A percentile compares a stretch with the other conserved stretches of the same genome.
Conservation (phyloP, 2,888 invertebrate species). For the Sarcophaga variegata region DNA sequence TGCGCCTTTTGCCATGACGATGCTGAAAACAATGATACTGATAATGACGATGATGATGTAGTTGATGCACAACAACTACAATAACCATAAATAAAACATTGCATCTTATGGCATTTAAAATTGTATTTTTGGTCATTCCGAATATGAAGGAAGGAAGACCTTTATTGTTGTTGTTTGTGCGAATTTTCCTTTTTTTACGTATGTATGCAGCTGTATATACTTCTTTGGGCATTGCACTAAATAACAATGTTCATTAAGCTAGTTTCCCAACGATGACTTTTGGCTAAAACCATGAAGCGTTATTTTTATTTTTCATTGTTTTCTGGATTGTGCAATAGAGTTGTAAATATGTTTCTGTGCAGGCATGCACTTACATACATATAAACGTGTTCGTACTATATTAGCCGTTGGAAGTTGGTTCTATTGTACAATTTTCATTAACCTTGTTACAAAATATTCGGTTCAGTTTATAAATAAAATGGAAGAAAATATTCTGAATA, state of each 20-base stretch:
- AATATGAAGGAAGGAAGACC: neutral
- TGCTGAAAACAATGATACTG: no score
- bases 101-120: no score
- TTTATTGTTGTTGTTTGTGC: neutral
- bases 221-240: neutral
- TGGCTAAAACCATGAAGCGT: neutral
- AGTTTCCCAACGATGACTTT: slow-evolving; percentile 3
- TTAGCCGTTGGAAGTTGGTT: neutral
- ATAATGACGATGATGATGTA: no score
- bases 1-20: no score
- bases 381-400: neutral
- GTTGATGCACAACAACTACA: no score
- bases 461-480: no score
- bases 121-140: no score
- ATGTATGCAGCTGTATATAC: neutral
- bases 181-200: neutral
- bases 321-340: neutral
- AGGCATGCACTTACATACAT: no score
- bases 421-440: neutral
- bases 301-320: neutral
- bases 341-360: no score
- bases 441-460: no score
- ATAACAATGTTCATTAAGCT: slow-evolving; percentile 10
- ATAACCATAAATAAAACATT: no score
- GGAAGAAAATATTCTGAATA: no score